These are phyloP conservation scores for Coluber constrictor DNA, from an alignment of 2,797 vertebrate species.

Conservation along the genomic window DNA sequence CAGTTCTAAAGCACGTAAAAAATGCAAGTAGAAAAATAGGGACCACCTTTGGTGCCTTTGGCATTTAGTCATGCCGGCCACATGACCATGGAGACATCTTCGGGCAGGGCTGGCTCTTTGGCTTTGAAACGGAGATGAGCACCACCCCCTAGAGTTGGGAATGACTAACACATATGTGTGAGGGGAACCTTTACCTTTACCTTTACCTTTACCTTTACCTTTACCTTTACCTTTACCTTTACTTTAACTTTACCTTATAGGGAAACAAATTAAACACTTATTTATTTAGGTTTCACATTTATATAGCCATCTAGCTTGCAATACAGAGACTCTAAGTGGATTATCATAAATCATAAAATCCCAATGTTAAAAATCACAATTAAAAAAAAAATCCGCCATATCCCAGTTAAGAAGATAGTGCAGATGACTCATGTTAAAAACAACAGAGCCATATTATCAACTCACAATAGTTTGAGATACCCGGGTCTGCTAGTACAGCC, in stretches of 20 bases:
- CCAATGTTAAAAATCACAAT: neutral
- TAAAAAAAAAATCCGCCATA: neutral
- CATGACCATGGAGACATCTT: too few relatives aligned
- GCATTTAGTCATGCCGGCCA: too few relatives aligned
- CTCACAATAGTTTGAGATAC: neutral
- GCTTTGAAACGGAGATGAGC: too few relatives aligned
- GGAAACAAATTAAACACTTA: neutral
- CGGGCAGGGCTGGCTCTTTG: rapidly evolving
- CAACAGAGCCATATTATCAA: neutral
- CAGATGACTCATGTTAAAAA: neutral
- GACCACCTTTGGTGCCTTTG: too few relatives aligned
- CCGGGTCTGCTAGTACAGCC: neutral
- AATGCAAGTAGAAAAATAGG: too few relatives aligned
- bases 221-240: too few relatives aligned
- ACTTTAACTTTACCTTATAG: neutral
- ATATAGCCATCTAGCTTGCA: too few relatives aligned
- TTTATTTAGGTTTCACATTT: neutral
- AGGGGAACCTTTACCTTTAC: too few relatives aligned
- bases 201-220: too few relatives aligned
- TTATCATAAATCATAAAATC: neutral
- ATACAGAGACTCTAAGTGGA: neutral
- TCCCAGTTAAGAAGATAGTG: neutral
- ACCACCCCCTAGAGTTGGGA: too few relatives aligned
- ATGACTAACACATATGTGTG: too few relatives aligned
- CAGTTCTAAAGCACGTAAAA: too few relatives aligned